Evolutionary conservation across 1,140 invertebrate genomes (phyloP), one percentile per base, ranked within the genome.

Genomic region (Drosophila asahinai): DNA sequence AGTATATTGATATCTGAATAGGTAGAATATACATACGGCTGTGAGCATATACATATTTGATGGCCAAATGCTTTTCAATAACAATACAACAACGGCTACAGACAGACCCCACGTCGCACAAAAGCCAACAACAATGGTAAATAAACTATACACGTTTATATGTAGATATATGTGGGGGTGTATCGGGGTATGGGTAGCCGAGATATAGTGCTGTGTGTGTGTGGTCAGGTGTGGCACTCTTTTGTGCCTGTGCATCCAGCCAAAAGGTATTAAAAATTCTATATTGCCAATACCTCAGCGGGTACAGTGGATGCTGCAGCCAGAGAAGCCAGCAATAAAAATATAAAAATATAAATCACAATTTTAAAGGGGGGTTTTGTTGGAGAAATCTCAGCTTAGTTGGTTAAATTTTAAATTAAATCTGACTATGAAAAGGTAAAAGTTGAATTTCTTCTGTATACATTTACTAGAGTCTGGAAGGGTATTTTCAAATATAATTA

Each of bases 41-140:
- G 47, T 59, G 12, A 43, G 63, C 58, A 68, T 61, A 79, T 60
- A 86, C 84, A 89, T 89, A 83, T 87, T 87, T 87, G 84, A 87
- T 89, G 84, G 80, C 84, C 84, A 87, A 87, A 83, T 89, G 77
- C 84, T 89, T 89, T 87, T 87, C 84, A 81, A 87, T 87, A 87
- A 77, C 68, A 79, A 60, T 47, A 63, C 66, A 63, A 47, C 67
- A 80, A 59, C 63, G 72, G 36, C 47, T 51, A 49, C 52, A 36
- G 51, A 52, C 43, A 33, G 54, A 19, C 33, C 38, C 19, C 57
- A 84, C 36, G 48, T 52, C 38, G 55, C 61, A 80, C 80, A 87
- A 83, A 80, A 74, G 77, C 55, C 80, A 89, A 89, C 84, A 89
- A 87, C 77, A 89, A 81, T 78, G 43, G 36, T 43, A 49, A 45